Conservation (phyloP, 1,140 invertebrate genomes). For the Watersipora subatra region DNA sequence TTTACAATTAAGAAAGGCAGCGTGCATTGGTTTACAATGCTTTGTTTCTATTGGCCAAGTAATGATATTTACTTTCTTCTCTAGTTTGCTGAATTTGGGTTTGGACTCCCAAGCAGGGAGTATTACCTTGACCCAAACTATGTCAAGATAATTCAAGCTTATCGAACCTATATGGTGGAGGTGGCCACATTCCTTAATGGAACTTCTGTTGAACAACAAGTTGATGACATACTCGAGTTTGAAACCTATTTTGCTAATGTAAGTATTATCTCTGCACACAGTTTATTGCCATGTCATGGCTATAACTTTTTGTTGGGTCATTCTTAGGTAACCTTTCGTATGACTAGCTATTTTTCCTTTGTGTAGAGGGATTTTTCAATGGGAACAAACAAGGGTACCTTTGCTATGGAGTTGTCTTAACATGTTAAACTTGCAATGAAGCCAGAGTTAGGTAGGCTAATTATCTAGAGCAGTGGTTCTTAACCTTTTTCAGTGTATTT, state of each 20-base stretch:
- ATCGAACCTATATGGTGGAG: conserved; percentile 63
- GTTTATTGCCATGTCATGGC: neutral
- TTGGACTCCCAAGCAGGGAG: conserved; percentile 61
- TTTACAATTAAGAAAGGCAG: too few species aligned
- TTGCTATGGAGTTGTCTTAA: too few species aligned
- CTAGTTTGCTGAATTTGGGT: too few species aligned
- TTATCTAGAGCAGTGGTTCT: too few species aligned
- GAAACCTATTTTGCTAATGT: conserved; percentile 67
- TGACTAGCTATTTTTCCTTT: neutral
- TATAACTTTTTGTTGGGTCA: neutral
- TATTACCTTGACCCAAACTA: conserved; percentile 67
- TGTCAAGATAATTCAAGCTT: conserved; percentile 53
- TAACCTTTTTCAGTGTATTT: too few species aligned
- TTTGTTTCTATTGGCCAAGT: too few species aligned
- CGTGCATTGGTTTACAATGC: too few species aligned
- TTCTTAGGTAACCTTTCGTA: neutral
- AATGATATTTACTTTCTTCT: too few species aligned
- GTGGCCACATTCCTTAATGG: conserved; percentile 48
- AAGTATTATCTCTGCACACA: conserved; percentile 21
- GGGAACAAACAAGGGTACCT: too few species aligned
- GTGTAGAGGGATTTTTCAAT: too few species aligned
- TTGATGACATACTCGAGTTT: conserved; percentile 61
- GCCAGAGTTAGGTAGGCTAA: neutral
- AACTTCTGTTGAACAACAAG: conserved; percentile 26
- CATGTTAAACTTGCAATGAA: neutral